These are phyloP conservation scores for Microctenopoma stevenorrisi DNA, from an alignment of 2,797 vertebrate genomes.

Conservation along the genomic window DNA sequence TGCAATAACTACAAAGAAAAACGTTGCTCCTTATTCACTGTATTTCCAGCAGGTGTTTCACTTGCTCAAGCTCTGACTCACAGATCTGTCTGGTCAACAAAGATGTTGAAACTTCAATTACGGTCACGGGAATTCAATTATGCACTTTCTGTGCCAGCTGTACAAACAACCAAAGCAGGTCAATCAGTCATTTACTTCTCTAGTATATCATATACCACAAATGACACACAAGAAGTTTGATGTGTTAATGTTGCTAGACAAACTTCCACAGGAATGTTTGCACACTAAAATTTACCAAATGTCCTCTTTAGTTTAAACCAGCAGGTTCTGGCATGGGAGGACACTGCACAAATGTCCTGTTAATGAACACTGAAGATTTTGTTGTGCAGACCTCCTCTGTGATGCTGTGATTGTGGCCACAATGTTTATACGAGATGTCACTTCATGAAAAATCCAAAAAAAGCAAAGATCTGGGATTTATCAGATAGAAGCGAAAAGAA, in stretches of 20 bases:
- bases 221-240: background rate
- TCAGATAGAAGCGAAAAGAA: no score
- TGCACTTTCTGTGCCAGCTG: background rate
- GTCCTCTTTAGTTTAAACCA: background rate
- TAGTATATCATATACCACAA: background rate
- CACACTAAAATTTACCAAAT: background rate
- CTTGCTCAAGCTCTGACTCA: background rate
- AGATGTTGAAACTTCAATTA: background rate
- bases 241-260: background rate
- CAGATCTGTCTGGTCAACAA: background rate
- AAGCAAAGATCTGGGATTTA: no score
- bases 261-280: background rate
- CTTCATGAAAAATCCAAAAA: no score
- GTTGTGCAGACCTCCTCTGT: no score
- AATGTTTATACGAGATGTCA: no score
- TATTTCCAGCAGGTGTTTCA: background rate
- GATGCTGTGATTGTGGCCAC: no score
- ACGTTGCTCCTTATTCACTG: background rate
- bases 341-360: background rate
- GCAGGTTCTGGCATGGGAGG: background rate
- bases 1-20: conserved; percentile 31
- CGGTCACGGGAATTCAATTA: background rate
- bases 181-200: background rate
- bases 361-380: background rate
- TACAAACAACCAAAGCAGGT: background rate